Percentiles rank a stretch among this genome's conserved stretches.
Evolutionary conservation across 1,140 invertebrate genomes (phyloP).

Genomic region (Bombus fervidus): DNA sequence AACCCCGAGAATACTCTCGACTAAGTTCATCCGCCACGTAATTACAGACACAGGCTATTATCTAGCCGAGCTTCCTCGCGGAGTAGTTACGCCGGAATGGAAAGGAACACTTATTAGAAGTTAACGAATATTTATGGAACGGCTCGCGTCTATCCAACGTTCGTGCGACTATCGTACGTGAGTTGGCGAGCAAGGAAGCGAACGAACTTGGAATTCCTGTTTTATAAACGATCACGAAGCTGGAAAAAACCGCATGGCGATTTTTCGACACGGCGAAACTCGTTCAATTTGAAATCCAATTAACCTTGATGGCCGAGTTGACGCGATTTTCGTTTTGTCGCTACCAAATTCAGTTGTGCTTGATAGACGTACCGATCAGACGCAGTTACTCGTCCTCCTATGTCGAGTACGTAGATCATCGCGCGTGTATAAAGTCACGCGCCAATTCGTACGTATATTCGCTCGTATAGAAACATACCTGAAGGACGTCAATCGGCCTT

Average conservation of each 20-base stretch:
- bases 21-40: constrained; percentile 24
- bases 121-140: constrained; percentile 52
- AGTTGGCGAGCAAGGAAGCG: background rate
- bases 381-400: constrained; percentile 4
- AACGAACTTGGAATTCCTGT: constrained; percentile 24
- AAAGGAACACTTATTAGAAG: constrained; percentile 39
- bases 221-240: constrained; percentile 16
- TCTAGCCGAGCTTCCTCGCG: constrained; percentile 12
- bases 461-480: background rate
- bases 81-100: constrained; percentile 24
- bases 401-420: constrained; percentile 9
- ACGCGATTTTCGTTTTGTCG: background rate
- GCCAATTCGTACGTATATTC: background rate
- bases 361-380: background rate
- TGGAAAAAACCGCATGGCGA: constrained; percentile 1
- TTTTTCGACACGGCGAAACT: background rate
- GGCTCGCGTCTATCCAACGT: background rate
- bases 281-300: constrained; percentile 29
- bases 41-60: constrained; percentile 29
- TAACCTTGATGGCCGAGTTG: background rate
- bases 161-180: background rate
- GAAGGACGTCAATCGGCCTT: constrained; percentile 44
- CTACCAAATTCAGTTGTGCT: background rate
- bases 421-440: background rate
- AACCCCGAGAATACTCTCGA: constrained; percentile 23